Evolutionary conservation across 2,797 vertebrate genomes (phyloP), one percentile per base, ranked within the genome.

Genomic region (Enteromius anoplus): DNA sequence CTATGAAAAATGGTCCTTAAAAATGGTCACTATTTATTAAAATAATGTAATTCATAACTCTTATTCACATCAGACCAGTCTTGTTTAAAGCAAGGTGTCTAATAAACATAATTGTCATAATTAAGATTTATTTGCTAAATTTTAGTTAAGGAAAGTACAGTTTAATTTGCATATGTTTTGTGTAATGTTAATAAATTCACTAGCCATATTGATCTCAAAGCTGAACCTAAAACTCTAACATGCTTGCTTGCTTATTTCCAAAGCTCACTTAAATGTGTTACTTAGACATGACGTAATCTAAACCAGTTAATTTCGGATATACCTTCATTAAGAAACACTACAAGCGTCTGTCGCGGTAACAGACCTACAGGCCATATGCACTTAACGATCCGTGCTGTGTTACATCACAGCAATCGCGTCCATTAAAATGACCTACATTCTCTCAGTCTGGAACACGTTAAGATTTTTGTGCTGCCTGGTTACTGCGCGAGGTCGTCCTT

Each of bases 401-500:
- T 80, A 80, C 78, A 60, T 80, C 78, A 80, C 23, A 21, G 19
- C 45, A 45, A 80, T 71, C 53, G 23, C 23, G 0, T 32, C 68
- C 78, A 60, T 80, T 69, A 60, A 71, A 71, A 45, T 47, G 66
- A 80, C 69, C 58, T 75, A n/a, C 47, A 66, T 80, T 26, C 32
- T 29, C 29, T 2, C 5, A 15, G 17, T 29, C 49, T 70, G 62
- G 34, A 32, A 80, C 34, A 45, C 11, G 15, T 42, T 42, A 58
- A 60, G 37, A 69, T 70, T 45, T 71, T 53, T 58, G 17, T 23
- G 86, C 64, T 80, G 82, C 85, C 40, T 26, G 84, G 85, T 55
- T 55, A 42, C 64, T 80, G 80, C 70, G 70, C 42, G 77, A 80
- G 53, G 82, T 73, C 29, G 5, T 62, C 23, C 1, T 26, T 5